Evolutionary conservation across 2,888 invertebrate species (phyloP).

Genomic region (Drosophila greeni): DNA sequence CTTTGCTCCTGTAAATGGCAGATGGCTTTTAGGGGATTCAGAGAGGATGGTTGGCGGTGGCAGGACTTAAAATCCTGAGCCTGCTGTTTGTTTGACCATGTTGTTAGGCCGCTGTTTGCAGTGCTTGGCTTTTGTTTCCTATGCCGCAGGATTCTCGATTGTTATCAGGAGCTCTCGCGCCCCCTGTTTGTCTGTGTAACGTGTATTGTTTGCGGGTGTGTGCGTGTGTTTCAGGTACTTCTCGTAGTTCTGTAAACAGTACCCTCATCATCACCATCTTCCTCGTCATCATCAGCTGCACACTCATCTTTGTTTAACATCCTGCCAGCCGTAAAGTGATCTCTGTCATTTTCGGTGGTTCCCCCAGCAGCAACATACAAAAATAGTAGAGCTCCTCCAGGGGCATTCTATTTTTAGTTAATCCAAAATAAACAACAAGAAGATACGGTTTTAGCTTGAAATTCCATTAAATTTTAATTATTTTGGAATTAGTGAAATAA

Average conservation of each 20-base stretch:
- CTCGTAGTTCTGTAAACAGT: slow-evolving; percentile 49
- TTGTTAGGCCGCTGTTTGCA: slow-evolving; percentile 45
- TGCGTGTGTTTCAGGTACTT: slow-evolving; percentile 38
- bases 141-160: slow-evolving; percentile 48
- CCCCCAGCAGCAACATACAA: slow-evolving; percentile 15
- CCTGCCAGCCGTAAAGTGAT: slow-evolving; percentile 61
- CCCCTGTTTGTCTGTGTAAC: slow-evolving; percentile 27
- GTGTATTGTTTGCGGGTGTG: background rate
- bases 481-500: background rate
- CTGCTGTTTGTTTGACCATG: slow-evolving; percentile 52
- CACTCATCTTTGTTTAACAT: slow-evolving; percentile 62
- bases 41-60: background rate
- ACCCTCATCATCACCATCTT: slow-evolving; percentile 60
- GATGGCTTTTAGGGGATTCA: slow-evolving; percentile 15
- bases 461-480: slow-evolving; percentile 8
- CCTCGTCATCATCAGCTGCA: slow-evolving; percentile 45
- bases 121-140: slow-evolving; percentile 60
- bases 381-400: slow-evolving; percentile 9
- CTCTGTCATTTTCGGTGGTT: slow-evolving; percentile 48
- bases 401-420: background rate
- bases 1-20: slow-evolving; percentile 26
- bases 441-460: background rate
- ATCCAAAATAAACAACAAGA: slow-evolving; percentile 1
- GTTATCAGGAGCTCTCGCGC: slow-evolving; percentile 54
- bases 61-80: slow-evolving; percentile 29